Base-by-base conservation (phyloP, 1,140 invertebrate genomes). In the Cherax destructor region DNA sequence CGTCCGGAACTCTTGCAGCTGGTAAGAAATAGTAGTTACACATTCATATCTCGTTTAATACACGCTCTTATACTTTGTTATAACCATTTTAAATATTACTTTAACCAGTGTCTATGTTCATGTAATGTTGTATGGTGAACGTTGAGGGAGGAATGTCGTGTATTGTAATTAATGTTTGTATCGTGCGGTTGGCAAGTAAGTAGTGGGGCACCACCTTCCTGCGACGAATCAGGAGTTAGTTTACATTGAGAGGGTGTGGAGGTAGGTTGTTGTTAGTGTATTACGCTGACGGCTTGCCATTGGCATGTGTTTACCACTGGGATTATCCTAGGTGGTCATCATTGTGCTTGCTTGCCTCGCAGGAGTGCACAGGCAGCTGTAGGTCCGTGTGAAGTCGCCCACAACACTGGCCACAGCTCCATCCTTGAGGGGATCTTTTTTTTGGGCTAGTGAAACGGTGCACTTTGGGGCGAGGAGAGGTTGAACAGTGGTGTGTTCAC, bases 201-300 rank as follows among this genome's bases (percentile, higher is more conserved):
- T 74, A 74, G 69, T 74, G 69, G 69, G 69, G 69, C 69, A 74
- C 69, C 69, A 30, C 69, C 4, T 74, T 74, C 69, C 24, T 74
- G 6, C n/a, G 21, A 30, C 69, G n/a, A 74, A 74, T 74, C 69
- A 74, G n/a, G 69, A 11, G 69, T 74, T 74, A 74, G 69, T 74
- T 74, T 74, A 74, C 69, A 74, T n/a, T 74, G 69, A 74, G 69
- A 74, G 7, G n/a, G 69, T 74, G 69, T 30, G 69, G 69, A 24
- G 69, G 69, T 41, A 30, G 24, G 69, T 30, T 74, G 24, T 74
- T 6, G 21, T n/a, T 21, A 6, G 9, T 30, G 4, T 74, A n/a
- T 11, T 24, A n/a, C n/a, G 7, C n/a, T 74, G 69, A 74, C 69
- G 30, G n/a, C 69, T 74, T 74, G 69, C n/a, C 69, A 30, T 74